Evolutionary conservation across 2,888 invertebrate genomes (phyloP).

Genomic region (Hyles lineata): DNA sequence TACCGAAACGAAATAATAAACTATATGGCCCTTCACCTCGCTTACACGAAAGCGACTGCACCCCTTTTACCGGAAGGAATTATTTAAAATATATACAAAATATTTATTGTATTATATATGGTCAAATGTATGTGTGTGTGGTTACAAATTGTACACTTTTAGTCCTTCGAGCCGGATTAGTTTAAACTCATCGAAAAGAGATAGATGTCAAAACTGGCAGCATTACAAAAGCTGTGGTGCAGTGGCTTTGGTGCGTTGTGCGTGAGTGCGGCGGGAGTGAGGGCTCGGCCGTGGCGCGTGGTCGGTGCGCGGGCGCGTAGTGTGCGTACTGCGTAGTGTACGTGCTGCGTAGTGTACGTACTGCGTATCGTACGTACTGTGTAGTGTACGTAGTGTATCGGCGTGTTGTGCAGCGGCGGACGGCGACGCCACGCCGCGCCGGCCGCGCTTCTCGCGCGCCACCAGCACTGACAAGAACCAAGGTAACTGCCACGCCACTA

Average conservation of each 20-base stretch:
- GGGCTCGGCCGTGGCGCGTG: constrained; percentile 32
- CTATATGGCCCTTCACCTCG: constrained; percentile 40
- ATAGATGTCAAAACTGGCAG: constrained; percentile 49
- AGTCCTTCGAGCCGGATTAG: too few species aligned
- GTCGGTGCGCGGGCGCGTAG: constrained; percentile 34
- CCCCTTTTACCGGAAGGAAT: neutral
- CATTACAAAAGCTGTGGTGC: constrained; percentile 32
- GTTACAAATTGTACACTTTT: too few species aligned
- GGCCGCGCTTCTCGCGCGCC: constrained; percentile 82
- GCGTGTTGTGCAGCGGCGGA: constrained; percentile 67
- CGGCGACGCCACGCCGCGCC: constrained; percentile 71
- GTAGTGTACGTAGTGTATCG: constrained; percentile 43
- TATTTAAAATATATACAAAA: neutral
- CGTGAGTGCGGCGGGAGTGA: constrained; percentile 39
- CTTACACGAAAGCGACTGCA: constrained; percentile 52
- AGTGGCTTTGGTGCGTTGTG: constrained; percentile 36
- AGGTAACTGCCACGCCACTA: constrained; percentile 57
- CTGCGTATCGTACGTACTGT: constrained; percentile 45
- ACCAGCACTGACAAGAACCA: constrained; percentile 81
- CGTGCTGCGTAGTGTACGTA: constrained; percentile 41
- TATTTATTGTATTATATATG: constrained; percentile 24
- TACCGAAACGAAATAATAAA: constrained; percentile 50
- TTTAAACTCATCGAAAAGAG: too few species aligned
- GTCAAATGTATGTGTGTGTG: neutral
- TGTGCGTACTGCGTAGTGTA: too few species aligned